Percentiles rank a stretch among this genome's conserved stretches.
Evolutionary conservation across 1,140 invertebrate species (phyloP).

Genomic region (Dinoponera quadriceps): DNA sequence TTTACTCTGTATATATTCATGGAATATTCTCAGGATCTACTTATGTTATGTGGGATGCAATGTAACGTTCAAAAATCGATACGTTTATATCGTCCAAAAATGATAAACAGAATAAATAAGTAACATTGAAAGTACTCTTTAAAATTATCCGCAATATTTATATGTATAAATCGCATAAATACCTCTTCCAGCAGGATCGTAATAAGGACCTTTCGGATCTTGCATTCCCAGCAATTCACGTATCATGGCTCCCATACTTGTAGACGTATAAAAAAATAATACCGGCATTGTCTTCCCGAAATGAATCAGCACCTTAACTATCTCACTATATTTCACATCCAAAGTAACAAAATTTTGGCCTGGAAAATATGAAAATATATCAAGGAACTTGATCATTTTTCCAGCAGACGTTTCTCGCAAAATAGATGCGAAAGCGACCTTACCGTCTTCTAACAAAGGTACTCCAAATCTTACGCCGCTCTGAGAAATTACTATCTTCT

Average conservation of each 20-base stretch:
- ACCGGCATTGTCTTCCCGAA: conserved; percentile 91
- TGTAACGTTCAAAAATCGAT: too few relatives aligned
- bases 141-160: too few relatives aligned
- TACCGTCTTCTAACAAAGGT: conserved; percentile 88
- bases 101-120: too few relatives aligned
- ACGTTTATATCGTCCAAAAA: too few relatives aligned
- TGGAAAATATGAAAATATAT: conserved; percentile 69
- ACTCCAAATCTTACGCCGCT: conserved; percentile 89
- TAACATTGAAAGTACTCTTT: too few relatives aligned
- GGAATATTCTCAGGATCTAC: too few relatives aligned
- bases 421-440: conserved; percentile 18
- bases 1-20: too few relatives aligned
- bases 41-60: too few relatives aligned
- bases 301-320: conserved; percentile 91
- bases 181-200: conserved; percentile 89
- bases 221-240: conserved; percentile 88
- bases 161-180: conserved; percentile 14
- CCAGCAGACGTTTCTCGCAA: not conserved
- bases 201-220: conserved; percentile 85
- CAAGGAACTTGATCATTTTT: not conserved
- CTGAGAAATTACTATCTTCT: conserved; percentile 89
- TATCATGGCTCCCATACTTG: conserved; percentile 88
- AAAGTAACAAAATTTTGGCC: conserved; percentile 85
- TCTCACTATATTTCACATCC: conserved; percentile 88
- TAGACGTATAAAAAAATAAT: conserved; percentile 91